Evolutionary conservation across 2,797 vertebrate species (phyloP), one percentile per base, ranked within the genome.

Genomic region (Acridotheres tristis): DNA sequence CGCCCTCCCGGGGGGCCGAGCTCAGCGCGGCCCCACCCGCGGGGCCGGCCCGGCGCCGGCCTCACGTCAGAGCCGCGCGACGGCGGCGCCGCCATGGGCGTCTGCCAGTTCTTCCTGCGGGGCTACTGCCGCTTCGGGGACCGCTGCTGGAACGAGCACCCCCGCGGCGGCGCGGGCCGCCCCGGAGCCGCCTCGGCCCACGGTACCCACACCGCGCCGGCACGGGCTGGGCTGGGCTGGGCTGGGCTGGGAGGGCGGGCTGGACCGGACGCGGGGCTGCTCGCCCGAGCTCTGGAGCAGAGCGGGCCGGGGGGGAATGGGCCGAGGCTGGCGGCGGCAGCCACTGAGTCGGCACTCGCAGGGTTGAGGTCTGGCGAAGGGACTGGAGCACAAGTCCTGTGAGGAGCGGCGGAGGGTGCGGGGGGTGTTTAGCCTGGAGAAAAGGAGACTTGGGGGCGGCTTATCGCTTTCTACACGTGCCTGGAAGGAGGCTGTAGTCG

Each of bases 81-180:
- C 72, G 62, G 30, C 38, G 29, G 32, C 21, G 32, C 55, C 23
- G 72, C 82, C 57, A 77, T 77, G 84, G 83, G 63, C n/a, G 63
- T 85, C 3, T 85, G 83, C 48, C 83, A 85, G 63, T 85, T 77
- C 73, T 85, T 85, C 73, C 48, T 77, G 73, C 42, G 83, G 25
- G 83, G 83, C 16, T 62, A 30, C 83, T 86, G 99, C 98, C 98
- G 98, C 40, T 99, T 98, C 69, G 99, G 99, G 20, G 98, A 99
- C 0, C 97, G 98, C 42, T 99, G 99, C 87, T 99, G 99, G 99
- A 98, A 99, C 78, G 98, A 99, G 68, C 99, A 99, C 42, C 98
- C 99, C 11, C 96, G 97, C 72, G 72, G 66, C 55, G 78, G 32
- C 4, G 23, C 68, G 10, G 58, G 17, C 18, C 25, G 97, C 96